Conservation (phyloP, 35 echinoderm and acorn worm species). For the Apostichopus japonicus region DNA sequence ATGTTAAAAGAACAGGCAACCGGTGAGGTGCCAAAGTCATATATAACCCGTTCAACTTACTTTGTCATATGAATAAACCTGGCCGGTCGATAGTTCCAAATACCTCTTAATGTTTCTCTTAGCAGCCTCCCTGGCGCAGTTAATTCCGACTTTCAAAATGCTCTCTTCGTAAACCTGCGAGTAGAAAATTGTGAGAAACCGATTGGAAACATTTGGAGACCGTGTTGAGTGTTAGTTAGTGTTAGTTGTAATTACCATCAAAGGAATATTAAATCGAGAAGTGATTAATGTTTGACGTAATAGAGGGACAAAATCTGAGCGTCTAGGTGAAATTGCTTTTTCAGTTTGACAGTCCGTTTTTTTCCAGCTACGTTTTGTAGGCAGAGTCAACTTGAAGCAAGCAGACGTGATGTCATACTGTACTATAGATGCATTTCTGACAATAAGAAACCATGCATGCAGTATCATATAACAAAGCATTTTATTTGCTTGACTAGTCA, state of each 20-base stretch:
- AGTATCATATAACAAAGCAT: too few species aligned
- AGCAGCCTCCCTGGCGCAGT: slow-evolving; percentile 92
- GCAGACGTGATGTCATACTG: too few species aligned
- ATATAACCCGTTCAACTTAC: slow-evolving; percentile 10
- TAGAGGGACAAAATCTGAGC: neutral
- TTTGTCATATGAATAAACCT: slow-evolving; percentile 90
- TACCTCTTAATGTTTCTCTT: slow-evolving; percentile 80
- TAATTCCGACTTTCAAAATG: slow-evolving; percentile 77
- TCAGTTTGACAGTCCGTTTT: too few species aligned
- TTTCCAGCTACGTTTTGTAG: too few species aligned
- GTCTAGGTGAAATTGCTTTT: too few species aligned
- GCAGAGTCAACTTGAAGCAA: too few species aligned
- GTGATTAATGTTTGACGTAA: neutral
- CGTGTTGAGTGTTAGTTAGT: neutral
- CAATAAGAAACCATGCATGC: too few species aligned
- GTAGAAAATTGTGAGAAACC: neutral
- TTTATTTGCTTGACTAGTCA: too few species aligned
- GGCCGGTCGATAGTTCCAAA: slow-evolving; percentile 91
- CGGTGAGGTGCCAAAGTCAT: neutral
- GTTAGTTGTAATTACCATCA: neutral
- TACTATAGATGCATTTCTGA: too few species aligned
- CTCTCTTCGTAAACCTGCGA: slow-evolving; percentile 90
- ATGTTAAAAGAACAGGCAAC: neutral
- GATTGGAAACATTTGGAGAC: neutral
- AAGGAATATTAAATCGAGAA: neutral